These are phyloP conservation scores for Pelecanoides urinatrix DNA, from an alignment of 2,113 vertebrate species.

Conservation along the genomic window DNA sequence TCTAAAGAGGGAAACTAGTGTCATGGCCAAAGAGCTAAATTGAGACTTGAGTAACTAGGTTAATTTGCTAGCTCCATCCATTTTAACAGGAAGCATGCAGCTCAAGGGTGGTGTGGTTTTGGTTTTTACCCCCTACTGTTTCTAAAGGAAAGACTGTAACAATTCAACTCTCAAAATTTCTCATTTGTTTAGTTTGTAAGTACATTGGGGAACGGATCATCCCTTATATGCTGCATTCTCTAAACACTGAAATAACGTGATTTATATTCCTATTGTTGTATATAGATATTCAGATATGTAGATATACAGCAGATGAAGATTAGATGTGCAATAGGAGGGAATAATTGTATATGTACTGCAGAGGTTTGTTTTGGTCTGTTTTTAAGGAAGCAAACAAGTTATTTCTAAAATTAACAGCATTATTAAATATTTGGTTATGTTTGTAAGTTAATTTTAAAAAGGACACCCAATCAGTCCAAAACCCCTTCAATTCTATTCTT, in stretches of 20 bases:
- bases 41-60: neutral
- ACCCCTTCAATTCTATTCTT: fast-evolving
- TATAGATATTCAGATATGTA: neutral
- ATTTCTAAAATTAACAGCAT: neutral
- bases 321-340: neutral
- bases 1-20: neutral
- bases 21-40: neutral
- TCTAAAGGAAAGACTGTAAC: neutral
- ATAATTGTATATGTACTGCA: neutral
- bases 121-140: neutral
- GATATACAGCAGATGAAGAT: neutral
- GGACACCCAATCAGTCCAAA: neutral
- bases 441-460: neutral
- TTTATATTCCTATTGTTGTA: neutral
- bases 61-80: neutral
- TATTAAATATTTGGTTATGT: neutral
- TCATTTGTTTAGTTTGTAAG: neutral
- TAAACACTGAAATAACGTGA: neutral
- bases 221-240: neutral
- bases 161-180: neutral
- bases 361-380: neutral
- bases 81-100: neutral
- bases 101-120: neutral
- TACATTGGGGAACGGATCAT: neutral
- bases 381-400: neutral